A percentile compares a stretch with the other conserved stretches of the same genome.
These are phyloP conservation scores for Dermolepida albohirtum DNA, from an alignment of 2,888 invertebrate species.

Conservation along the genomic window DNA sequence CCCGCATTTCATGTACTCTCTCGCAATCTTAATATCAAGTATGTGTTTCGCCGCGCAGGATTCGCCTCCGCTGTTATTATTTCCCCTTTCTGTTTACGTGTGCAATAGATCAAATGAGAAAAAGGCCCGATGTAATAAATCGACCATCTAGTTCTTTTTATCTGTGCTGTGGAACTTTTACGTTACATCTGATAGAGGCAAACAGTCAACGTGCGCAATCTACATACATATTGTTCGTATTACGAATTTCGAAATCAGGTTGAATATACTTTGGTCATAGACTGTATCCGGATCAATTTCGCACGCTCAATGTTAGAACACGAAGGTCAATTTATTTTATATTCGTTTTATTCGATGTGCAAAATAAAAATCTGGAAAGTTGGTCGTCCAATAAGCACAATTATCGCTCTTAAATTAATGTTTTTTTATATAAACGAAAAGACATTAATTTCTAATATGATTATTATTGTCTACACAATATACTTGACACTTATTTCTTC, in stretches of 20 bases:
- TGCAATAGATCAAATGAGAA: slow-evolving; percentile 29
- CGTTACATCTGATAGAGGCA: slow-evolving; percentile 41
- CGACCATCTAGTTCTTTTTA: slow-evolving; percentile 29
- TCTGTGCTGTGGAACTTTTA: background rate
- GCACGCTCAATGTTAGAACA: too few species aligned
- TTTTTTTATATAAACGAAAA: too few species aligned
- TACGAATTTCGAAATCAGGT: slow-evolving; percentile 34
- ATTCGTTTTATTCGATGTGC: too few species aligned
- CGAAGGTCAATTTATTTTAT: too few species aligned
- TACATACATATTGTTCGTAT: slow-evolving; percentile 50
- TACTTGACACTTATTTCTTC: too few species aligned
- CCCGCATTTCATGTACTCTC: background rate
- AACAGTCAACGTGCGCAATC: slow-evolving; percentile 49
- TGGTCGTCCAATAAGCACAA: too few species aligned
- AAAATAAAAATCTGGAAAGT: too few species aligned
- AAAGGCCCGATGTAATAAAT: slow-evolving; percentile 31
- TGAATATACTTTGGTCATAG: background rate
- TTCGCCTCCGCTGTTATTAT: slow-evolving; percentile 7
- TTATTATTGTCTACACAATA: too few species aligned
- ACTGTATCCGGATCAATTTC: too few species aligned
- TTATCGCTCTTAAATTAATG: too few species aligned
- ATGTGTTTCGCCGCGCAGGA: background rate
- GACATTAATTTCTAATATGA: too few species aligned
- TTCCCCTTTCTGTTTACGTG: slow-evolving; percentile 33
- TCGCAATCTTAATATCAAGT: too few species aligned